phyloP scores from a whole-genome alignment of 1,140 invertebrate genomes.

The Heliconius nattereri region DNA sequence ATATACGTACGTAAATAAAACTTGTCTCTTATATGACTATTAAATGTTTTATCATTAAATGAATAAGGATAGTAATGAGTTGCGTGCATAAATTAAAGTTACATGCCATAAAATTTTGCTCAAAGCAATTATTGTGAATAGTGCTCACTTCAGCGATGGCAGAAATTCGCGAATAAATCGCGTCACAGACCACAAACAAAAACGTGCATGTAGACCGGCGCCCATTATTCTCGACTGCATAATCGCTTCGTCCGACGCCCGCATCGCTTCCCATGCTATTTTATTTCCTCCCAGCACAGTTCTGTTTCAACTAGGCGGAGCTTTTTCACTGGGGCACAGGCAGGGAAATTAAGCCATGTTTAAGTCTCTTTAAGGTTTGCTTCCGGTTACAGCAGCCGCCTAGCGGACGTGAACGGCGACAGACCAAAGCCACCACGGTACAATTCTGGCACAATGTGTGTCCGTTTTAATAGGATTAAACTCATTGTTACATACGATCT shows the following conservation, averaged over 20 bases:
- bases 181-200: conserved; percentile 81
- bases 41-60: neutral
- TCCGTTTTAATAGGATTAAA: conserved; percentile 80
- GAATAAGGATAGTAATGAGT: conserved; percentile 18
- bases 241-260: conserved; percentile 80
- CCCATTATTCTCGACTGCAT: conserved; percentile 81
- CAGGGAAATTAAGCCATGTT: conserved; percentile 80
- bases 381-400: conserved; percentile 69
- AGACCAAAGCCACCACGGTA: conserved; percentile 77
- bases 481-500: conserved; percentile 78
- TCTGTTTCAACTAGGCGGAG: conserved; percentile 76
- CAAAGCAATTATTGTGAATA: conserved; percentile 80
- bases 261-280: conserved; percentile 80
- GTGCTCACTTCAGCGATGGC: conserved; percentile 79
- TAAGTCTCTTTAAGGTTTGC: conserved; percentile 78
- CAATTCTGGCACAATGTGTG: conserved; percentile 79
- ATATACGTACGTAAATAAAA: too few relatives aligned
- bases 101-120: conserved; percentile 72
- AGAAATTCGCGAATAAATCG: conserved; percentile 81
- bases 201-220: conserved; percentile 80
- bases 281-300: conserved; percentile 79
- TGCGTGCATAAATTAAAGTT: conserved; percentile 58
- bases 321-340: conserved; percentile 66
- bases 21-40: too few relatives aligned
- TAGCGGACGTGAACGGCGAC: conserved; percentile 73